Evolutionary conservation across 2,113 vertebrate genomes (phyloP), one percentile per base, ranked within the genome.

Genomic region (Eretmodus cyanostictus): DNA sequence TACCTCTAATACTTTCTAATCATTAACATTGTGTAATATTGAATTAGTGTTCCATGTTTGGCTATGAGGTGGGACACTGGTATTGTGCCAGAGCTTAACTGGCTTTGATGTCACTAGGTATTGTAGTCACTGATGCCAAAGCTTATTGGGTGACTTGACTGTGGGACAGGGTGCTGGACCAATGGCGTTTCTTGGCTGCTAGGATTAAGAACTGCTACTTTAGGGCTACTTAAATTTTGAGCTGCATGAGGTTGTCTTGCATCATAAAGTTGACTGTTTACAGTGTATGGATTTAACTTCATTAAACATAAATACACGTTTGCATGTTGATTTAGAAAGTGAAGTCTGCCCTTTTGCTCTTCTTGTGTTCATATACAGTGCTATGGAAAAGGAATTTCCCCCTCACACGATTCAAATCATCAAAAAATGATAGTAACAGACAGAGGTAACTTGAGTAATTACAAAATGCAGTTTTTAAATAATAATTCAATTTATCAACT

Each of bases 31-130:
- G 63, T 59, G 11, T 66, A 36, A 61, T 59, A 47, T 36, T 81
- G 17, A 8, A 38, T 54, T 9, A 4, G 47, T 4, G 22, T 82
- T 61, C 42, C 83, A 83, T 63, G 47, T 80, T 82, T 76, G 45
- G 55, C 83, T 85, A 55, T 89, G 76, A 79, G 61, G 14, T n/a
- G 17, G 53, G 40, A 89, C 89, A 80, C 81, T 88, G 84, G 80
- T 88, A 29, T 81, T 7, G 13, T 59, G 68, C 81, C 38, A 5
- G 10, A 83, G 81, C 54, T 93, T 94, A 95, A 86, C 47, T 81
- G 84, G 88, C 89, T 92, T 90, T 94, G 45, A 89, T 84, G 86
- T 91, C 82, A 86, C 66, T 63, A 82, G 88, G 76, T 88, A 91
- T 87, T 86, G 85, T 87, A 68, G 92, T 90, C 91, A 80, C n/a